Percentiles rank a stretch among this genome's conserved stretches.
Conservation (phyloP, 2,888 invertebrate genomes). For the Metopia argyrocephala region DNA sequence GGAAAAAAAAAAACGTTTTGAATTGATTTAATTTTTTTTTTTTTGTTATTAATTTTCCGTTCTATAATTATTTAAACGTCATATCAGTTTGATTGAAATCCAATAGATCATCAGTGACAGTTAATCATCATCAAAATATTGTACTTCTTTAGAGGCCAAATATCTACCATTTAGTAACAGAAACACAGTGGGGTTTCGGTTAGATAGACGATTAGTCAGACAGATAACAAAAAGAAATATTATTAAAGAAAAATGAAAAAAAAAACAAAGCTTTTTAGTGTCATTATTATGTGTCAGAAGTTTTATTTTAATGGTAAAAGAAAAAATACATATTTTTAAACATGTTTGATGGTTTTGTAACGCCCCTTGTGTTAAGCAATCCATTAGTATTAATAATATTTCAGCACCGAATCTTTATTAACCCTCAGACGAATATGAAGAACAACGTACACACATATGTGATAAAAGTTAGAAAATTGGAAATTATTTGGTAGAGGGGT, state of each 20-base stretch:
- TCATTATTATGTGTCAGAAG: conserved; percentile 39
- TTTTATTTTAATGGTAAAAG: neutral
- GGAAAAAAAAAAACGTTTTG: conserved; percentile 21
- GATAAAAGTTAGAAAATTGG: too few relatives aligned
- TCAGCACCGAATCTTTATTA: conserved; percentile 50
- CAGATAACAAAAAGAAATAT: conserved; percentile 4
- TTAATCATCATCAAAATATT: conserved; percentile 35
- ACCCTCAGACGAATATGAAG: neutral
- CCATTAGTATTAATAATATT: conserved; percentile 65
- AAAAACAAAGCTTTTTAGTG: conserved; percentile 42
- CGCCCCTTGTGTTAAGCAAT: conserved; percentile 67
- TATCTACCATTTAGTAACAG: conserved; percentile 60
- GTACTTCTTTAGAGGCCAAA: conserved; percentile 62
- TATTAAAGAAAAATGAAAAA: neutral
- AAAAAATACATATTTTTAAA: too few relatives aligned
- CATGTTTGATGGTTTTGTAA: conserved; percentile 60
- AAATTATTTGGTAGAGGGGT: too few relatives aligned
- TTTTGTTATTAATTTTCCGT: conserved; percentile 3
- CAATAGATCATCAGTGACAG: conserved; percentile 64
- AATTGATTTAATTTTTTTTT: neutral
- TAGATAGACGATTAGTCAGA: conserved; percentile 9
- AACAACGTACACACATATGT: too few relatives aligned
- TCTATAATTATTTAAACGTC: conserved; percentile 48
- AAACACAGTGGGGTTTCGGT: conserved; percentile 36
- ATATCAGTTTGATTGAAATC: conserved; percentile 62